phyloP scores from a whole-genome alignment of 2,888 invertebrate species.

The Xylota segnis region DNA sequence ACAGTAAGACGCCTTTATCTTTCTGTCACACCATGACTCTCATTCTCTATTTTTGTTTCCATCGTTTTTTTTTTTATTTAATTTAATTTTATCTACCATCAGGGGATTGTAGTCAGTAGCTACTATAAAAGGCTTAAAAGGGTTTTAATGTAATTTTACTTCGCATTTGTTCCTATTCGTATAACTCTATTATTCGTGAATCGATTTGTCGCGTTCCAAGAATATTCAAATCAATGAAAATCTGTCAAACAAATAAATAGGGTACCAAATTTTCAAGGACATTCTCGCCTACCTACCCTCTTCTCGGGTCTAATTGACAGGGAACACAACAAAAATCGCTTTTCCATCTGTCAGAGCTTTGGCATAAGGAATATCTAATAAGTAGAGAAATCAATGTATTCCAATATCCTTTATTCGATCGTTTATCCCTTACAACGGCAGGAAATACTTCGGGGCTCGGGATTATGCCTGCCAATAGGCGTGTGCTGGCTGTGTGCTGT shows the following conservation, averaged over 20 bases:
- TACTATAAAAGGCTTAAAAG: constrained; percentile 64
- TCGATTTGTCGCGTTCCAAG: background rate
- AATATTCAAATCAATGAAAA: background rate
- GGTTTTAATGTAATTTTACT: constrained; percentile 68
- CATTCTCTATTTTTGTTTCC: constrained; percentile 10
- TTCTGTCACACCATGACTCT: constrained; percentile 62
- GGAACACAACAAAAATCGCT: constrained; percentile 17
- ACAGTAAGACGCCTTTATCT: constrained; percentile 63
- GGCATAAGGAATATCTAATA: constrained; percentile 44
- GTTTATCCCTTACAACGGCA: constrained; percentile 54
- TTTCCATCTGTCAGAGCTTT: constrained; percentile 40
- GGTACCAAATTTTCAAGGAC: constrained; percentile 17
- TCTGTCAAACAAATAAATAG: background rate
- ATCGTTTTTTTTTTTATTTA: constrained; percentile 51
- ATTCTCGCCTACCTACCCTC: constrained; percentile 17
- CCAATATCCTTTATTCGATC: constrained; percentile 68
- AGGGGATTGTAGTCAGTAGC: constrained; percentile 29
- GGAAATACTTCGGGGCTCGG: constrained; percentile 42
- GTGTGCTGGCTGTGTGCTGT: constrained; percentile 15
- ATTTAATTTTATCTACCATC: constrained; percentile 69
- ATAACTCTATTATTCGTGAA: constrained; percentile 6
- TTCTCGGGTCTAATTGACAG: constrained; percentile 48
- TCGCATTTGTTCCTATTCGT: no score
- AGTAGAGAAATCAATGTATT: constrained; percentile 59
- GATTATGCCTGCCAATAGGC: constrained; percentile 32